A percentile compares a stretch with the other conserved stretches of the same genome.
Conservation (phyloP, 2,797 vertebrate genomes). For the Eulemur mongoz region DNA sequence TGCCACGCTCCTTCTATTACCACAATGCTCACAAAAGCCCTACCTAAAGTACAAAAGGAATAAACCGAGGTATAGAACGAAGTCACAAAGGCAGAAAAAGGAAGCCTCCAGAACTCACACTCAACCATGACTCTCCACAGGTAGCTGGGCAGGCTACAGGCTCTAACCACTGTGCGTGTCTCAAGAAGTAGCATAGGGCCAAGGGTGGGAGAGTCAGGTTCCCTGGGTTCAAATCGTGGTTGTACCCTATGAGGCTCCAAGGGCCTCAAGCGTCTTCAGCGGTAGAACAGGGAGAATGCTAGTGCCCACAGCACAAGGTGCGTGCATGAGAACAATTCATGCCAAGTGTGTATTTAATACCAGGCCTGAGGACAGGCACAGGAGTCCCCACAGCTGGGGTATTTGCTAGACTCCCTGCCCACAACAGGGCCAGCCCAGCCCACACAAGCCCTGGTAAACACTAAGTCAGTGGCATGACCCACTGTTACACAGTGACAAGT, state of each 20-base stretch:
- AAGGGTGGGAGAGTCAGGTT: background rate
- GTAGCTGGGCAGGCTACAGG: background rate
- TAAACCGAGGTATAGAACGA: background rate
- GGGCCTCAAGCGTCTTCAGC: background rate
- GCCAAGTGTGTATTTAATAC: rapidly evolving
- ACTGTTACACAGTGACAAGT: background rate
- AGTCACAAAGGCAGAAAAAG: background rate
- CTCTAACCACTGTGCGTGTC: rapidly evolving
- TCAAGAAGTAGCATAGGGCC: background rate
- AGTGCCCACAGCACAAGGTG: rapidly evolving
- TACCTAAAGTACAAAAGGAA: rapidly evolving
- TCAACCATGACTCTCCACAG: background rate
- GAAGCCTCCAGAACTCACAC: background rate
- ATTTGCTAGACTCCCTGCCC: background rate
- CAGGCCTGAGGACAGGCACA: background rate
- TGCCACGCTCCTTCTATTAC: background rate
- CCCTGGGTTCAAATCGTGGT: background rate
- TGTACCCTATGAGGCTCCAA: background rate
- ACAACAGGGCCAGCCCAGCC: background rate
- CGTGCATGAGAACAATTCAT: rapidly evolving
- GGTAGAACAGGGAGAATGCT: background rate
- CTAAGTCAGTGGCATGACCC: background rate
- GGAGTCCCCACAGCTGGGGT: background rate
- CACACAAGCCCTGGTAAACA: background rate
- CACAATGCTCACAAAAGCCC: background rate